A percentile compares a stretch with the other conserved stretches of the same genome.
These are phyloP conservation scores for Ailurus styani DNA, from an alignment of 2,113 vertebrate genomes.

Conservation along the genomic window DNA sequence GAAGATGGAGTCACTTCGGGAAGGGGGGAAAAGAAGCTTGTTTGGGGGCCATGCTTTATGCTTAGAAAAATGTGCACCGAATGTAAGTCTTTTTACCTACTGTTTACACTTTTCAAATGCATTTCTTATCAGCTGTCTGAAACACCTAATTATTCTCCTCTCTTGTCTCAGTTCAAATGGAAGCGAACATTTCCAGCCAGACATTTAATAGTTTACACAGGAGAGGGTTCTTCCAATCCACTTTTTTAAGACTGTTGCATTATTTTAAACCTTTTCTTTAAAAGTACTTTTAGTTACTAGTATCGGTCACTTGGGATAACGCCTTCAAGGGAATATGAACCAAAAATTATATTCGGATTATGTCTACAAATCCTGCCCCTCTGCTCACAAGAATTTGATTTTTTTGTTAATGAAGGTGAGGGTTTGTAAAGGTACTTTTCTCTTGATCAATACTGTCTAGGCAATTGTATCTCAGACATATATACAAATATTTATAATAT, in stretches of 20 bases:
- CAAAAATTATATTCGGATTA: background rate
- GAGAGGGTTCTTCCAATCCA: background rate
- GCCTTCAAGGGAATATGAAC: background rate
- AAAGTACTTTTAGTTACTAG: constrained; percentile 27
- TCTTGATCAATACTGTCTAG: background rate
- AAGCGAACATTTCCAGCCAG: constrained; percentile 40
- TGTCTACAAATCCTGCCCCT: background rate
- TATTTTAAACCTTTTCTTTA: constrained; percentile 31
- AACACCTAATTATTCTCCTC: constrained; percentile 56
- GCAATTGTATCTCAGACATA: background rate
- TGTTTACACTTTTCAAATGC: constrained; percentile 63
- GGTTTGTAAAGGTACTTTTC: constrained; percentile 24
- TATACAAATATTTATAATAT: background rate
- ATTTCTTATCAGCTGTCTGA: constrained; percentile 65
- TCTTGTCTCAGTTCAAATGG: constrained; percentile 39
- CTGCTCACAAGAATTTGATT: background rate
- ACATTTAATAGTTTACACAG: background rate
- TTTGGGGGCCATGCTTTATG: constrained; percentile 1
- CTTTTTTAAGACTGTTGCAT: background rate
- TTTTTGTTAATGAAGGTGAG: background rate
- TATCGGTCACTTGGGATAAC: background rate
- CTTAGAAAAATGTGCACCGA: constrained; percentile 48
- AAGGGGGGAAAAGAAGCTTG: background rate
- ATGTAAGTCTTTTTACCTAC: constrained; percentile 49
- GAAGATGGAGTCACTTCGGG: background rate